A percentile compares a stretch with the other conserved stretches of the same genome.
Evolutionary conservation across 2,113 vertebrate species (phyloP).

Genomic region (Lepidothrix coronata): DNA sequence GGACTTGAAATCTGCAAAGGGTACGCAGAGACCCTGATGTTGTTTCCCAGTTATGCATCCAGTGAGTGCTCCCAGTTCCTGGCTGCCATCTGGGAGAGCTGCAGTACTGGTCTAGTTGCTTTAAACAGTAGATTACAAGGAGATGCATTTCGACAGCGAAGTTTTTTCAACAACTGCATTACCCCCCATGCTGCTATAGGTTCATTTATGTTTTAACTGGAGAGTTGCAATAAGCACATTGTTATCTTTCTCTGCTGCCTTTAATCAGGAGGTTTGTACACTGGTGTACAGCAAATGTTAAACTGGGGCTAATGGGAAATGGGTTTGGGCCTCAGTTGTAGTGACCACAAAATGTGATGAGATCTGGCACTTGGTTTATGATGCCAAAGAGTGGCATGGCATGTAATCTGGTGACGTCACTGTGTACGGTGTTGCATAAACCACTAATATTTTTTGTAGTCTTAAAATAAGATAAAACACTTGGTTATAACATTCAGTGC

Average conservation of each 20-base stretch:
- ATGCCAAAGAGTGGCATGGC: not conserved
- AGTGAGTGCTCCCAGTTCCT: not conserved
- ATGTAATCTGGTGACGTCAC: not conserved
- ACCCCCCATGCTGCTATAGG: not conserved
- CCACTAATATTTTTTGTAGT: not conserved
- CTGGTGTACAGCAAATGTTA: not conserved
- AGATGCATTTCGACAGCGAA: not conserved
- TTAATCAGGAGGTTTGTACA: not conserved
- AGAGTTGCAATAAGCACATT: not conserved
- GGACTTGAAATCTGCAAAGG: not conserved
- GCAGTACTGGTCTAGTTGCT: not conserved
- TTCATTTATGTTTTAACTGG: not conserved
- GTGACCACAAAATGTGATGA: not conserved
- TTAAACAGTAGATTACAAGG: rapidly evolving
- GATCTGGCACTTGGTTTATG: not conserved
- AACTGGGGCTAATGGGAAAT: not conserved
- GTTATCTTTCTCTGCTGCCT: not conserved
- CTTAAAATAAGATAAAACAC: not conserved
- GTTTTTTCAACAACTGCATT: not conserved
- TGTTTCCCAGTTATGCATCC: not conserved
- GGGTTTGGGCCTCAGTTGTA: not conserved
- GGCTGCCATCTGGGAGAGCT: not conserved
- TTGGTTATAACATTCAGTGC: not conserved
- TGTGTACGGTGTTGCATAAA: not conserved
- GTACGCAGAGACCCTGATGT: not conserved